Evolutionary conservation across 2,113 vertebrate genomes (phyloP).

Genomic region (Chauna torquata): DNA sequence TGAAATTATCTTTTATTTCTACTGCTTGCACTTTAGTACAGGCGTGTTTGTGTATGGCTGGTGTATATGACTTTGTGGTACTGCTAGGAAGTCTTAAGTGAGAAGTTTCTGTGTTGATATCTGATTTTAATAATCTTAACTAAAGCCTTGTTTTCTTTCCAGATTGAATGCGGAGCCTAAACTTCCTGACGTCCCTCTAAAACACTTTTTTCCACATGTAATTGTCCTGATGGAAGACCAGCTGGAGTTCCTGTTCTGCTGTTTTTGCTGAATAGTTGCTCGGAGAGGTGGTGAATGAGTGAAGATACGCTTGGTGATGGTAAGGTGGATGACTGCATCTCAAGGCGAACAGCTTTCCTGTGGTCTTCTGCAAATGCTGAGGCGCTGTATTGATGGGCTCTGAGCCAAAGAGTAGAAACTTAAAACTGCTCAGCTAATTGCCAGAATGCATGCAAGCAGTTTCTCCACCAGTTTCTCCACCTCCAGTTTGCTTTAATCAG

Average conservation of each 20-base stretch:
- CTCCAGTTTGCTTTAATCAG: background rate
- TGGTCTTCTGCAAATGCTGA: background rate
- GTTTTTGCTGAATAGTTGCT: background rate
- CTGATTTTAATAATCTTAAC: background rate
- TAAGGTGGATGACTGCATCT: background rate
- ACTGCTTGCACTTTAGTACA: rapidly evolving
- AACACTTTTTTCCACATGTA: background rate
- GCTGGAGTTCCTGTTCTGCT: background rate
- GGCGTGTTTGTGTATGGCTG: background rate
- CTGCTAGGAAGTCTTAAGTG: background rate
- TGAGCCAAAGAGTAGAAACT: background rate
- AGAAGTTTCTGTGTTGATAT: background rate
- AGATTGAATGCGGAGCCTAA: background rate
- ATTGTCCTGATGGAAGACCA: background rate
- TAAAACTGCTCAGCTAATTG: background rate
- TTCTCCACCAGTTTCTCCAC: background rate
- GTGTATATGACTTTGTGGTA: background rate
- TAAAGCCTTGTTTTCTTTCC: background rate
- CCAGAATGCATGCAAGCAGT: background rate
- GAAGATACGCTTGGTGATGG: background rate
- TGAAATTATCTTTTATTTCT: background rate
- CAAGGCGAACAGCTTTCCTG: background rate
- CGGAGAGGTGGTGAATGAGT: conserved; percentile 7
- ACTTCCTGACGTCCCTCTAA: background rate
- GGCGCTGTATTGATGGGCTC: rapidly evolving